These are phyloP conservation scores for Mongoloraphidia duomilia DNA, from an alignment of 2,888 invertebrate species.

Conservation along the genomic window DNA sequence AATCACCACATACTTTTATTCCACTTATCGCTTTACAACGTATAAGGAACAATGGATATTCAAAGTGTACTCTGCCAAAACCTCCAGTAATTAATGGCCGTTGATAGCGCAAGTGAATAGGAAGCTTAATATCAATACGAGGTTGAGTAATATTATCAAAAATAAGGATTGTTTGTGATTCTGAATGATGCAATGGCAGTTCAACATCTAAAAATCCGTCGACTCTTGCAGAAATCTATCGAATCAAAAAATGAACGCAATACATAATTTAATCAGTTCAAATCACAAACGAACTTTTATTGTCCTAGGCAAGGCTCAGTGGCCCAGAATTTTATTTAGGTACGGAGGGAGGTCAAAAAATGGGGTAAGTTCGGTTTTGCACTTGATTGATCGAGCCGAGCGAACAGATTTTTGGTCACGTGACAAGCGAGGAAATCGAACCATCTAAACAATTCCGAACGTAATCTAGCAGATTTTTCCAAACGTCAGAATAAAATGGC, in stretches of 20 bases:
- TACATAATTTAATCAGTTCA: neutral
- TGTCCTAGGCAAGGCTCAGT: too few species aligned
- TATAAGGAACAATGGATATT: conserved; percentile 24
- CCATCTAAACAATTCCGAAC: too few species aligned
- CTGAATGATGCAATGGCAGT: conserved; percentile 27
- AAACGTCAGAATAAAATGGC: too few species aligned
- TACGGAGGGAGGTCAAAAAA: too few species aligned
- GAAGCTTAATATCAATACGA: conserved; percentile 25
- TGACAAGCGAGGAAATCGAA: too few species aligned
- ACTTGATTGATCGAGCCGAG: too few species aligned
- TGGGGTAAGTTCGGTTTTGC: too few species aligned
- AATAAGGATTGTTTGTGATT: conserved; percentile 24
- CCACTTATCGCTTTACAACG: conserved; percentile 18
- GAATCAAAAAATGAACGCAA: neutral
- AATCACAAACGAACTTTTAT: too few species aligned
- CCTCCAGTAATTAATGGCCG: conserved; percentile 31
- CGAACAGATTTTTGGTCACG: too few species aligned
- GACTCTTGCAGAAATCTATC: conserved; percentile 12
- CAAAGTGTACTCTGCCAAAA: conserved; percentile 25
- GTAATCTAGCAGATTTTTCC: too few species aligned
- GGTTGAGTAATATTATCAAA: conserved; percentile 22
- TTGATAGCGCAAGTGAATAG: conserved; percentile 35
- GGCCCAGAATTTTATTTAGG: too few species aligned
- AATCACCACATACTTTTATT: conserved; percentile 20
- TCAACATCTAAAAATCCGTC: conserved; percentile 29